Evolutionary conservation across 1,140 invertebrate species (phyloP), one percentile per base, ranked within the genome.

Genomic region (Penaeus japonicus): DNA sequence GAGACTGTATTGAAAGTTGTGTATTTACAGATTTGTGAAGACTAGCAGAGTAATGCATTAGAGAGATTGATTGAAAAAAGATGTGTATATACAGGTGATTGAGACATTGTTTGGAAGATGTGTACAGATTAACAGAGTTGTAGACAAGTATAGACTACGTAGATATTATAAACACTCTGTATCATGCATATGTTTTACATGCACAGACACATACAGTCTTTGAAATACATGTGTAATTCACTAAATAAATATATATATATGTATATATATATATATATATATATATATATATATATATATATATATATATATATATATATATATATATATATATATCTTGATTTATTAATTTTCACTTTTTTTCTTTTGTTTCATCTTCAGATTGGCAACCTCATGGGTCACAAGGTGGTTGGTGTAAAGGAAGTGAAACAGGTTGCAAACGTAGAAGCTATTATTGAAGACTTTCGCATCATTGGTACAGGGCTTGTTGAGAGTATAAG

Each of bases 291-390:
- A 65, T 15, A 65, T 4, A 65, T 65, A 65, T 65, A 65, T 65
- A 65, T 65, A 65, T 65, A 65, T 65, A 65, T 65, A 65, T 65
- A 65, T 65, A 65, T 65, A 65, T 65, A 65, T 65, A 65, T 73
- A 30, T 73, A 73, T n/a, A 32, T n/a, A 73, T 65, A 30, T 32
- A n/a, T 10, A 73, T 73, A 73, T 73, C 3, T 30, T 27, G 27
- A 15, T 30, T 18, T 30, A n/a, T 27, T 24, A 24, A 73, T 73
- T 27, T 73, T 73, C 70, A 5, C 27, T n/a, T 39, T 5, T 39
- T 24, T 3, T 39, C 53, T 57, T 53, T 17, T 22, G 15, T 30
- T 82, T 55, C 55, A 84, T 83, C 30, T 65, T n/a, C 22, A 27
- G 39, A 35, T 30, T 80, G 35, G 47, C 47, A 15, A 15, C 47